These are phyloP conservation scores for Dolichomitus sp. DNA, from an alignment of 2,888 invertebrate species.

Conservation along the genomic window DNA sequence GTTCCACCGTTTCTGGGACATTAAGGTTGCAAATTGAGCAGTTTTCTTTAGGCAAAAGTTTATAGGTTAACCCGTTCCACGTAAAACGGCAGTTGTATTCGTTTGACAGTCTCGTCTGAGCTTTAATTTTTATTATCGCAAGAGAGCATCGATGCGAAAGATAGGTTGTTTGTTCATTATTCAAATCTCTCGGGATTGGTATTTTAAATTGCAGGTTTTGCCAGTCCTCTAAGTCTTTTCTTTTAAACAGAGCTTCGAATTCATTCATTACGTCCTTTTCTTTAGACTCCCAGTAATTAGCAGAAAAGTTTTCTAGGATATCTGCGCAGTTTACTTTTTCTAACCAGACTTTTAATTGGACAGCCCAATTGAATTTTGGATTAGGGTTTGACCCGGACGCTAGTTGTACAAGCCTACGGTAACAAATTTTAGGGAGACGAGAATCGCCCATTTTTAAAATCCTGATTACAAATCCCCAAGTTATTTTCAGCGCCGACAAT, in stretches of 20 bases:
- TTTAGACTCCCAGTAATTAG: slow-evolving; percentile 10
- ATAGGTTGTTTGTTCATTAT: no score
- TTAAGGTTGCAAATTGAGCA: slow-evolving; percentile 1
- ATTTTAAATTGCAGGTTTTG: slow-evolving; percentile 3
- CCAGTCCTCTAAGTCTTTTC: slow-evolving; percentile 14
- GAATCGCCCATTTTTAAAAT: slow-evolving; percentile 26
- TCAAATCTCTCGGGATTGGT: slow-evolving; percentile 12
- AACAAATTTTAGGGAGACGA: slow-evolving; percentile 34
- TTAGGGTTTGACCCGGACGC: background rate
- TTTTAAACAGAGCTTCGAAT: background rate
- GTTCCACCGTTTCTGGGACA: slow-evolving; percentile 1
- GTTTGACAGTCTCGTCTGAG: no score
- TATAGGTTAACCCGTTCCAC: no score
- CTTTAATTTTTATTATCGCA: slow-evolving; percentile 11
- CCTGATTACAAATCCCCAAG: slow-evolving; percentile 31
- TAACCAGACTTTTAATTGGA: slow-evolving; percentile 15
- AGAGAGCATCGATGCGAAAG: no score
- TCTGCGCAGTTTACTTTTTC: slow-evolving; percentile 21
- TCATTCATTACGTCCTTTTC: slow-evolving; percentile 17
- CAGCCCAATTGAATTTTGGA: slow-evolving; percentile 30
- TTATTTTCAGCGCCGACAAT: slow-evolving; percentile 13
- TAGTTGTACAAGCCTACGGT: background rate
- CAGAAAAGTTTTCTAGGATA: background rate
- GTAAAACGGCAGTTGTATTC: no score
- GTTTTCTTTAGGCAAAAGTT: background rate